A percentile compares a stretch with the other conserved stretches of the same genome.
Conservation (phyloP, 2,888 invertebrate genomes). For the Mechanitis mazaeus region DNA sequence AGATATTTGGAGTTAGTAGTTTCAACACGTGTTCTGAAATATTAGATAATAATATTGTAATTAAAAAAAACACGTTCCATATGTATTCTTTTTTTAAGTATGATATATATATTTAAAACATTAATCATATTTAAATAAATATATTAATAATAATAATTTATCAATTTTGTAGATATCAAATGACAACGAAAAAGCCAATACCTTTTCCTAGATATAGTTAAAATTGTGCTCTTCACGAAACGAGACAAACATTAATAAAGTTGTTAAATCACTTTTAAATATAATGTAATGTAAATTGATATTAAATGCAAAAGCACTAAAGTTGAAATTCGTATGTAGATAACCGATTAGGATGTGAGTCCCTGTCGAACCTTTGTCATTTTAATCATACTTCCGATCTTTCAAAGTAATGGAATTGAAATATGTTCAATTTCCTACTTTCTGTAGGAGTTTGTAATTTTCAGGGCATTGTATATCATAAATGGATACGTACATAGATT, state of each 20-base stretch:
- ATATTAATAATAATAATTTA: too few species aligned
- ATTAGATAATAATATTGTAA: too few species aligned
- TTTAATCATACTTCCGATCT: slow-evolving; percentile 74
- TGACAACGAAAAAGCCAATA: too few species aligned
- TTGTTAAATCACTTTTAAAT: slow-evolving; percentile 44
- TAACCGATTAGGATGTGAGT: slow-evolving; percentile 42
- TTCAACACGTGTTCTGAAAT: too few species aligned
- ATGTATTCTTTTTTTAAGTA: too few species aligned
- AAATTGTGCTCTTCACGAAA: slow-evolving; percentile 6
- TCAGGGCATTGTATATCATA: slow-evolving; percentile 39
- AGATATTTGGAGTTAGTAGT: slow-evolving; percentile 49
- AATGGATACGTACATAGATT: slow-evolving; percentile 6
- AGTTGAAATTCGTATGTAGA: slow-evolving; percentile 50
- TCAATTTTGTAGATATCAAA: too few species aligned
- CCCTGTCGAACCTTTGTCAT: slow-evolving; percentile 76
- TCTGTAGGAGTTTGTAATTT: slow-evolving; percentile 58
- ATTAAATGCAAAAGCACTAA: slow-evolving; percentile 43
- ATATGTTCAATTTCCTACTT: slow-evolving; percentile 74
- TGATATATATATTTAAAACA: too few species aligned
- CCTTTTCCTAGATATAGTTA: not conserved
- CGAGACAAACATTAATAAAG: slow-evolving; percentile 56
- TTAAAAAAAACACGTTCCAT: too few species aligned
- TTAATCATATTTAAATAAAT: too few species aligned
- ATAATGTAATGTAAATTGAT: slow-evolving; percentile 40
- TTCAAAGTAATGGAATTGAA: slow-evolving; percentile 75